Evolutionary conservation across 2,797 vertebrate species (phyloP).

Genomic region (Danio albolineatus): DNA sequence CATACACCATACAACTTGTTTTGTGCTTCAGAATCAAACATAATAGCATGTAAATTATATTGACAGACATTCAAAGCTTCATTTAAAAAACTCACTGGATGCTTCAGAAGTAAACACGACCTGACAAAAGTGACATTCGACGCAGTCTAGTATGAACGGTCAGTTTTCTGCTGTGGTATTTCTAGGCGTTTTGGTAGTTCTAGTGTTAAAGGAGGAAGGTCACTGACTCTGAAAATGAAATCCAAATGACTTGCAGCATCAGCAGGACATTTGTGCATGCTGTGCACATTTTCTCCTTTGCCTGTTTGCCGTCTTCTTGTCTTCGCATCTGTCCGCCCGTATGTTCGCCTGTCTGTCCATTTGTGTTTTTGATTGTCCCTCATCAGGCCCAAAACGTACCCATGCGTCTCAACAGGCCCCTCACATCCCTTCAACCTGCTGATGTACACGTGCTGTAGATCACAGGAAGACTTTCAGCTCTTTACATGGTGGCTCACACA

Average conservation of each 20-base stretch:
- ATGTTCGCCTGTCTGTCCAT: conserved; percentile 55
- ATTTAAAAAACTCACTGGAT: too few species aligned
- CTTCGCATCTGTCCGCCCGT: conserved; percentile 59
- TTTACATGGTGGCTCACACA: conserved; percentile 48
- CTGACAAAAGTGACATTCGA: too few species aligned
- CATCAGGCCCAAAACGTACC: conserved; percentile 56
- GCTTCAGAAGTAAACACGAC: too few species aligned
- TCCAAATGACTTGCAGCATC: conserved; percentile 67
- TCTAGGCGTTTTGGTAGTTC: too few species aligned
- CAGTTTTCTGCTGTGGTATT: too few species aligned
- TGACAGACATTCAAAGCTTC: too few species aligned
- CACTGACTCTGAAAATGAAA: conserved; percentile 25
- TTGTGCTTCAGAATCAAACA: too few species aligned
- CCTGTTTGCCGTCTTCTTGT: conserved; percentile 56
- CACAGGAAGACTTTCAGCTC: conserved; percentile 85
- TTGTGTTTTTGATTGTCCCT: conserved; percentile 45
- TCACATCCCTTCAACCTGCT: conserved; percentile 57
- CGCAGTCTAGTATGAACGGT: too few species aligned
- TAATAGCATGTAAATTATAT: too few species aligned
- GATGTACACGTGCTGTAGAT: conserved; percentile 68
- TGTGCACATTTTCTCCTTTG: conserved; percentile 64
- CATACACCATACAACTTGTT: too few species aligned
- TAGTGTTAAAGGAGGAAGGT: not conserved
- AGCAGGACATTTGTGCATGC: conserved; percentile 71
- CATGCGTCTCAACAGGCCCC: conserved; percentile 63